A percentile compares a stretch with the other conserved stretches of the same genome.
Evolutionary conservation across 2,888 invertebrate genomes (phyloP).

Genomic region (Stenoptilia bipunctidactyla): DNA sequence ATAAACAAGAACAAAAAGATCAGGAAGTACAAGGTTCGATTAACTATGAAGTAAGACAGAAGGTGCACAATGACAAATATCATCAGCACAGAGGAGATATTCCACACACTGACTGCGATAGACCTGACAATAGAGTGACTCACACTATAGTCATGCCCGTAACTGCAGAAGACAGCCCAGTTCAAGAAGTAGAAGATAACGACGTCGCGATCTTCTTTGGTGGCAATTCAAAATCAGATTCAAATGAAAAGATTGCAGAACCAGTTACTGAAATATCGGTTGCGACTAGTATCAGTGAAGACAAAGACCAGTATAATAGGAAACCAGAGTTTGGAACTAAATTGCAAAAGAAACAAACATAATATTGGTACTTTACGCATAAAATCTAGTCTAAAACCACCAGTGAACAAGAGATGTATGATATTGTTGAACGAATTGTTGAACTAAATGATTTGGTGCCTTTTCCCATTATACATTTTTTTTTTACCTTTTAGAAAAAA

Average conservation of each 20-base stretch:
- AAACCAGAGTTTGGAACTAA: constrained; percentile 38
- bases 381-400: constrained; percentile 28
- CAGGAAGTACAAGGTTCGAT: constrained; percentile 34
- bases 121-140: constrained; percentile 51
- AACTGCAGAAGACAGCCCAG: constrained; percentile 28
- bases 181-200: constrained; percentile 63
- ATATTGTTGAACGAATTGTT: too few relatives aligned
- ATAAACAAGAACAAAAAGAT: constrained; percentile 20
- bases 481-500: too few relatives aligned
- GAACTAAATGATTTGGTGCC: too few relatives aligned
- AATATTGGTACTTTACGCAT: constrained; percentile 15
- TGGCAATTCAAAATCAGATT: constrained; percentile 20
- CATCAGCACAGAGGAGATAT: constrained; percentile 33
- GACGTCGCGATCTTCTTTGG: constrained; percentile 73
- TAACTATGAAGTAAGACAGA: constrained; percentile 24
- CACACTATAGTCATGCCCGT: constrained; percentile 46
- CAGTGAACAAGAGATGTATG: too few relatives aligned
- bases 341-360: constrained; percentile 30
- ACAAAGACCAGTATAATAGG: constrained; percentile 23
- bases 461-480: too few relatives aligned
- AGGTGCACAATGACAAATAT: constrained; percentile 23
- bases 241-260: constrained; percentile 23
- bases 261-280: constrained; percentile 60
- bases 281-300: constrained; percentile 57
- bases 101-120: constrained; percentile 44